Percentiles rank a stretch among this genome's conserved stretches.
Evolutionary conservation across 2,113 vertebrate species (phyloP).

Genomic region (Glareola pratincola): DNA sequence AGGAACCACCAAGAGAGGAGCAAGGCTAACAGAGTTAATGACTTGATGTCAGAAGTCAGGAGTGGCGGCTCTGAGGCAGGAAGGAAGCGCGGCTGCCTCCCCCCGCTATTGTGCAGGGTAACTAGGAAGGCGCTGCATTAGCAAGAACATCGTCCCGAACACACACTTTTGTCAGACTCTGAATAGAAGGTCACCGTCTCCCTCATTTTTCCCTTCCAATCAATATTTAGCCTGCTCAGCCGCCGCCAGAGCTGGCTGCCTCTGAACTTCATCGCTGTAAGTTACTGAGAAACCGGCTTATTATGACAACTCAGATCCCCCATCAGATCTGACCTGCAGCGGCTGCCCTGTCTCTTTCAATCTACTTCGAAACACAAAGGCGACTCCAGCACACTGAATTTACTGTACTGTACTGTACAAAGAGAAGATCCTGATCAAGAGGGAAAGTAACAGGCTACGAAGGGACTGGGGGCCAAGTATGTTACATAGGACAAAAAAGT

Average conservation of each 20-base stretch:
- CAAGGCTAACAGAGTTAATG: constrained; percentile 26
- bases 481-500: background rate
- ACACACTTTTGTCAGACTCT: constrained; percentile 4
- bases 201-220: constrained; percentile 46
- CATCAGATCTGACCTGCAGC: constrained; percentile 47
- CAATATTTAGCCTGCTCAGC: constrained; percentile 46
- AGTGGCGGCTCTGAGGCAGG: background rate
- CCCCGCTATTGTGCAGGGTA: background rate
- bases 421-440: background rate
- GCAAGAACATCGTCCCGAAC: background rate
- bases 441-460: background rate
- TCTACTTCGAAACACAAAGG: constrained; percentile 17
- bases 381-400: background rate
- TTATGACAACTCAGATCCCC: constrained; percentile 46
- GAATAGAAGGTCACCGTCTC: constrained; percentile 24
- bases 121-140: background rate
- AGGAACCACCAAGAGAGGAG: constrained; percentile 23
- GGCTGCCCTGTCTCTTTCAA: constrained; percentile 35
- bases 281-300: constrained; percentile 30
- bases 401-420: background rate
- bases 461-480: background rate
- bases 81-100: background rate
- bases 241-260: constrained; percentile 14
- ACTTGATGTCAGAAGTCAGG: constrained; percentile 20
- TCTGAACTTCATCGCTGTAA: constrained; percentile 35